phyloP scores from a whole-genome alignment of 64 coral and sea anemone genomes.

The Montipora cactus region DNA sequence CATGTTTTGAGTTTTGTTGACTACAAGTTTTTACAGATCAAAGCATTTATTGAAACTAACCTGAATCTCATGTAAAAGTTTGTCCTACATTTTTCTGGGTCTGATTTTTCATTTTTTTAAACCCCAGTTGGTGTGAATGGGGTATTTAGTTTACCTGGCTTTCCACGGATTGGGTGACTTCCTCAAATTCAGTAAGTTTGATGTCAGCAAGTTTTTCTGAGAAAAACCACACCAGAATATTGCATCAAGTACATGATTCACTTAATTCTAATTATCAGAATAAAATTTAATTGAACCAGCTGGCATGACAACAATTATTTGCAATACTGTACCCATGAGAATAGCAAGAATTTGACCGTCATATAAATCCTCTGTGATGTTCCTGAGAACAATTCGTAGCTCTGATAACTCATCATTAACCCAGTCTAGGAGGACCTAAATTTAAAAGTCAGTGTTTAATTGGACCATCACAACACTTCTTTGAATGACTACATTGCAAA shows the following conservation, averaged over 20 bases:
- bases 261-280: no score
- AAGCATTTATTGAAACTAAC: no score
- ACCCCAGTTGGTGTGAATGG: no score
- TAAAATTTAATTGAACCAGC: no score
- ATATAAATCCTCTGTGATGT: constrained; percentile 96
- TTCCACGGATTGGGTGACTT: constrained; percentile 95
- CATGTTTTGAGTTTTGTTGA: no score
- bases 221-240: background rate
- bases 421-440: constrained; percentile 94
- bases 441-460: background rate
- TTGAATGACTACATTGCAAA: no score
- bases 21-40: no score
- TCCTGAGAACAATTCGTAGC: constrained; percentile 96
- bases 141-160: constrained; percentile 68
- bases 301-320: background rate
- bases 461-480: no score
- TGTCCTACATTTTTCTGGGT: no score
- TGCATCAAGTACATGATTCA: background rate
- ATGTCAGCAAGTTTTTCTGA: constrained; percentile 96
- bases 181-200: constrained; percentile 92
- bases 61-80: no score
- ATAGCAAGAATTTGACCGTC: constrained; percentile 95
- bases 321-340: constrained; percentile 81
- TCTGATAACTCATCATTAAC: constrained; percentile 96
- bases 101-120: no score